Base-by-base conservation (phyloP, 92 coral and sea anemone species). In the Actinostola sp. region DNA sequence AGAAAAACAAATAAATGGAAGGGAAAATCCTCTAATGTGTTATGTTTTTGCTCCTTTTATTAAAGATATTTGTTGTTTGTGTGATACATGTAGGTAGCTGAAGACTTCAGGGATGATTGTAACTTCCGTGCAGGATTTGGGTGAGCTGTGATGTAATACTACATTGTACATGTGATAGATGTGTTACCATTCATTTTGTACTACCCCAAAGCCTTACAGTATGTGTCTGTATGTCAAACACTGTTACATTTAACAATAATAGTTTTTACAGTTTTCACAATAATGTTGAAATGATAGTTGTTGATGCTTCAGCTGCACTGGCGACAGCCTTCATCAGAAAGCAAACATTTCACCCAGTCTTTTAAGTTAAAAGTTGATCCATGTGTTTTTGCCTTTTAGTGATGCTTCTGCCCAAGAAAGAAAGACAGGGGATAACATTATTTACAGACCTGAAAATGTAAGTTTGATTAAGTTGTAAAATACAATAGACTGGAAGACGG, bases 81-180 rank as follows among this genome's bases (percentile, higher is more conserved):
- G 2, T 1, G 13, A 60, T 63, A 8, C 19, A 48, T 14, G 55
- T 53, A 95, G 95, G 74, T 95, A 46, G 95, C 99, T 30, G 99
- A 95, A 21, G 97, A 95, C 50, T 77, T 79, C 63, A 85, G 99
- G 59, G 99, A 95, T 13, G 97, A 95, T 43, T 95, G 99, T 74
- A 66, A 80, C 20, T 94, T 94, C 58, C 90, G 87, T 80, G 92
- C 88, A 39, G 98, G 98, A 63, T 86, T 94, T 82, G 98, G 98
- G 98, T 94, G 71, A 68, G 93, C 65, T 36, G 7, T 28, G 30
- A 64, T 48, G 33, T 31, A 29, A 20, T 13, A 14, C 29, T 16
- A 30, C 16, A 8, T 10, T 59, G 53, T 0, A 42, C 45, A 39
- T 39, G 45, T 39, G 14, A 7, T 39, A 39, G 14, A 7, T 39